Evolutionary conservation across 2,113 vertebrate species (phyloP).

Genomic region (Dicerorhinus sumatrensis): DNA sequence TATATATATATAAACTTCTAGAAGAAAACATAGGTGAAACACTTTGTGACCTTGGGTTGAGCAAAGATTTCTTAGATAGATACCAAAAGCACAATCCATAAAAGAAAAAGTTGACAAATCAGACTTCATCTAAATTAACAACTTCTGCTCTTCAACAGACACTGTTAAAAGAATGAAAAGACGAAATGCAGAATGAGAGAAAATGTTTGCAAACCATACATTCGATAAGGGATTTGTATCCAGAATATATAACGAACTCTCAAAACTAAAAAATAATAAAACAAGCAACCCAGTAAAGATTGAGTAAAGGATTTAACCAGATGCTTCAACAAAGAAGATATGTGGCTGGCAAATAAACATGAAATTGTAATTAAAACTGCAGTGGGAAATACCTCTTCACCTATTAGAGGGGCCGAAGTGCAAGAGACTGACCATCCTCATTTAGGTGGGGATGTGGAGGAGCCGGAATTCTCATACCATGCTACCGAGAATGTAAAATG

Average conservation of each 20-base stretch:
- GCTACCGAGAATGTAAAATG: fast-evolving
- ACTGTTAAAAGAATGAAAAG: background rate
- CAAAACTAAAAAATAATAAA: background rate
- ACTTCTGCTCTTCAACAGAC: background rate
- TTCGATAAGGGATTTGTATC: background rate
- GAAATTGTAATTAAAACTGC: background rate
- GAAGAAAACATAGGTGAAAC: background rate
- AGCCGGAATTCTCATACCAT: fast-evolving
- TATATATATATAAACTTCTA: background rate
- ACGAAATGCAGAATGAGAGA: background rate
- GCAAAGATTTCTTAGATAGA: background rate
- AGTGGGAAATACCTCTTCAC: too few relatives aligned
- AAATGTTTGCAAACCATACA: background rate
- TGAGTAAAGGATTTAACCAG: background rate
- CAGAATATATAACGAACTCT: background rate
- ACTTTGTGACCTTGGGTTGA: background rate
- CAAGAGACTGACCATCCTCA: too few relatives aligned
- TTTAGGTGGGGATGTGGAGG: background rate
- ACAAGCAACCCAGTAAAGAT: background rate
- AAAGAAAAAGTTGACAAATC: background rate
- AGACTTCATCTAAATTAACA: background rate
- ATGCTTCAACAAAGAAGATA: background rate
- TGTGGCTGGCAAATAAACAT: background rate
- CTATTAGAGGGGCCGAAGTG: background rate
- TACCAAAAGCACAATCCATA: background rate